Percentiles rank a stretch among this genome's conserved stretches.
phyloP scores from a whole-genome alignment of 2,113 vertebrate species.

The Chionis minor region DNA sequence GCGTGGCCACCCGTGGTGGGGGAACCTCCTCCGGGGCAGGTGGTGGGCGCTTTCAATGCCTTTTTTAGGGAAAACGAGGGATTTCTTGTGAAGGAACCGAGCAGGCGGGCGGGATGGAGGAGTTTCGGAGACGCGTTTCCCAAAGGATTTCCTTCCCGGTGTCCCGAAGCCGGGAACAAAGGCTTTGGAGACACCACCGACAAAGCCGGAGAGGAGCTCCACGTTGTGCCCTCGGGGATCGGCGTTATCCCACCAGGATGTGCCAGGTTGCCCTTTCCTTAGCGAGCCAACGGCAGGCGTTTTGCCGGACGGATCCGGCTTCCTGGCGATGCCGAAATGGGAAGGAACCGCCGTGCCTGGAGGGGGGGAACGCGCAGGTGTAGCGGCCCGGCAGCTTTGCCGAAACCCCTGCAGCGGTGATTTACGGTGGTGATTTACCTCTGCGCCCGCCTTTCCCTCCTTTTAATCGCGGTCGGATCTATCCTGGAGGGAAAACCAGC shows the following conservation, averaged over 20 bases:
- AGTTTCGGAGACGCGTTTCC: not conserved
- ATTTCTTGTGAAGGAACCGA: not conserved
- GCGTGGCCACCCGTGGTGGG: accelerated
- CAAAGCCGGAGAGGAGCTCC: accelerated
- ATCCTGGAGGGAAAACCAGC: not conserved
- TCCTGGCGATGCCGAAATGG: not conserved
- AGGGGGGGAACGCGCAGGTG: not conserved
- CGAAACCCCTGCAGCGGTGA: not conserved
- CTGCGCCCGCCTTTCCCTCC: not conserved
- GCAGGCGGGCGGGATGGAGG: not conserved
- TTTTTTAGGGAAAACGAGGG: not conserved
- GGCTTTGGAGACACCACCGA: not conserved
- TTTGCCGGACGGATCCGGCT: not conserved
- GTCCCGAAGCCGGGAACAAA: accelerated
- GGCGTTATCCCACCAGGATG: not conserved
- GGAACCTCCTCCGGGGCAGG: not conserved
- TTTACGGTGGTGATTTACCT: not conserved
- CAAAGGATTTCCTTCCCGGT: not conserved
- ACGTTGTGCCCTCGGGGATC: accelerated
- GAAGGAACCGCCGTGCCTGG: not conserved
- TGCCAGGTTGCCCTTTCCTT: not conserved
- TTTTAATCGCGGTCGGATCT: not conserved
- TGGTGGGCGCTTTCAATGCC: not conserved
- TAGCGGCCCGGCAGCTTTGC: accelerated
- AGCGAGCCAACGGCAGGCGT: accelerated